Evolutionary conservation across 1,140 invertebrate species (phyloP), one percentile per base, ranked within the genome.

Genomic region (Patella vulgata): DNA sequence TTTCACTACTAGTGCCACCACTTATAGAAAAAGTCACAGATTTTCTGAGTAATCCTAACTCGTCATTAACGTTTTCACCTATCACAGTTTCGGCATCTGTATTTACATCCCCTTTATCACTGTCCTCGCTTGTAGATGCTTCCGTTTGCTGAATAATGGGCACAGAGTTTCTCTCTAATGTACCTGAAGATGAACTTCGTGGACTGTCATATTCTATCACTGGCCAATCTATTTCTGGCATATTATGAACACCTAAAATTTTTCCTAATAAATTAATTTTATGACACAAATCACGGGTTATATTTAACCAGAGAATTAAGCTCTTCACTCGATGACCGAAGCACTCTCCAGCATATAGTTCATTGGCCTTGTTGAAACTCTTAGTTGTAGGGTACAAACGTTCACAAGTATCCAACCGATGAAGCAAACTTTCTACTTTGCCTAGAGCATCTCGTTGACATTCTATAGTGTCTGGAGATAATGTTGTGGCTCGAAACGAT

Each of bases 231-330:
- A 79, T 63, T 51, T 75, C 73, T 21, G 66, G 68, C 14, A 73
- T 71, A 36, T 77, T 65, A 30, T 87, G 83, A 59, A 89, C 83
- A 67, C 87, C 87, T 21, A 95, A 76, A 39, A 94, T 88, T 82
- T 90, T 90, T 0, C 91, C 91, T 57, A 96, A 78, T 62, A 93
- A 90, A 68, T 91, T 85, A 44, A 96, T 82, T 77, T 93, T 94
- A 25, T 94, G 86, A 65, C 91, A 88, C 80, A 93, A 89, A 75
- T 94, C 91, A 77, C 88, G 89, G 0, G 91, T 94, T 81, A 94
- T 91, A 80, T 95, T 97, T 75, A 92, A 93, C 93, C 93, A 97
- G 3, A 95, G 84, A 77, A 91, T 93, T 86, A 97, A 90, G 5
- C 92, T 90, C 78, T 88, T 91, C 6, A 92, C 87, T 70, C 89